These are phyloP conservation scores for Eristalinus sepulchralis DNA, from an alignment of 2,888 invertebrate genomes.

Conservation along the genomic window DNA sequence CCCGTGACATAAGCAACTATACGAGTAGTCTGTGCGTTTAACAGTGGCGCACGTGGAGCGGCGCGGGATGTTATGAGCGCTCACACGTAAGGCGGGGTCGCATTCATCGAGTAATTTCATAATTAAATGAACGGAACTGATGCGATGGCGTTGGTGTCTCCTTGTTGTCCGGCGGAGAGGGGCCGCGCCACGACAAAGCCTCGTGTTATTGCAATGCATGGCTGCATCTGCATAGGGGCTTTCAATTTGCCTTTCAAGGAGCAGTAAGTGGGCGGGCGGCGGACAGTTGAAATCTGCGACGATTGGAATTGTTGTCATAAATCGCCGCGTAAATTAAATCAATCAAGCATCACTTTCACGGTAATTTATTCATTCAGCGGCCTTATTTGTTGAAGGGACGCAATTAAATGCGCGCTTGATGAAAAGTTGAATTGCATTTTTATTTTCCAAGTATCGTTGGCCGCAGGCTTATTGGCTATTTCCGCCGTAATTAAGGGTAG, in stretches of 20 bases:
- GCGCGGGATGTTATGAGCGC: not conserved
- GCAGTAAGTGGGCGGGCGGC: not conserved
- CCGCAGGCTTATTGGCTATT: not conserved
- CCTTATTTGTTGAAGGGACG: not conserved
- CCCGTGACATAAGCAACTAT: slow-evolving; percentile 18
- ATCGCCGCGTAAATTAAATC: slow-evolving; percentile 29
- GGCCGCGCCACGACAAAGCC: not conserved
- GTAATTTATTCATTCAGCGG: slow-evolving; percentile 20
- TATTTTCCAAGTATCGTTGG: not conserved
- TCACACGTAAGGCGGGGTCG: slow-evolving; percentile 1
- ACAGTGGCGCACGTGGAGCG: too few relatives aligned
- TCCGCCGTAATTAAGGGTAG: not conserved
- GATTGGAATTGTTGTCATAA: slow-evolving; percentile 25
- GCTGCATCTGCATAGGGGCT: not conserved
- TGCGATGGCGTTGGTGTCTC: slow-evolving; percentile 42
- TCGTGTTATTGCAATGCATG: not conserved
- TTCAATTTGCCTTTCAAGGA: not conserved
- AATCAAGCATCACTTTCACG: slow-evolving; percentile 16
- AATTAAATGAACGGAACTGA: slow-evolving; percentile 59
- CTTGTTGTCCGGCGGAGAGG: not conserved
- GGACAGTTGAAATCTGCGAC: not conserved
- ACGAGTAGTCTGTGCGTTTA: not conserved
- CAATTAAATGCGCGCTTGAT: slow-evolving; percentile 7
- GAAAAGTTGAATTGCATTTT: not conserved
- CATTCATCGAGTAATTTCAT: slow-evolving; percentile 41